Conservation (phyloP, 2,888 invertebrate genomes). For the Atherix ibis region DNA sequence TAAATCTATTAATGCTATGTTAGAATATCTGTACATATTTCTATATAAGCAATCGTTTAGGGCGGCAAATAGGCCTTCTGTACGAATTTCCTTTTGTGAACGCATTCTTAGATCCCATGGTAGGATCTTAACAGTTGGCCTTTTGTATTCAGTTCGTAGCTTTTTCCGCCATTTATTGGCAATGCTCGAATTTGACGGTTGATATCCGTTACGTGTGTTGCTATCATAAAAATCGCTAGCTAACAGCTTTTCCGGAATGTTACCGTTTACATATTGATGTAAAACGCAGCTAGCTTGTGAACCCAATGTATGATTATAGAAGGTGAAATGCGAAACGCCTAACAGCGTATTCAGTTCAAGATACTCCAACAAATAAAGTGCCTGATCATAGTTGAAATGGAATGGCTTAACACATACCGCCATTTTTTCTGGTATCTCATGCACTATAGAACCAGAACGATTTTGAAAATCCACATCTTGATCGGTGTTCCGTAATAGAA, state of each 20-base stretch:
- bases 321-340: conserved; percentile 74
- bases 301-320: conserved; percentile 82
- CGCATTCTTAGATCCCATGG: conserved; percentile 63
- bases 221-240: conserved; percentile 19
- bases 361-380: conserved; percentile 73
- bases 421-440: conserved; percentile 36
- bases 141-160: conserved; percentile 17
- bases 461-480: conserved; percentile 27
- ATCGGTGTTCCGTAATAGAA: conserved; percentile 45
- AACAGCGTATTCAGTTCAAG: conserved; percentile 71
- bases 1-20: conserved; percentile 70
- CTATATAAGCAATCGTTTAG: conserved; percentile 87
- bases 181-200: neutral
- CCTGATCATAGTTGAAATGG: conserved; percentile 76
- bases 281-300: conserved; percentile 61
- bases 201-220: neutral
- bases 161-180: neutral
- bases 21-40: conserved; percentile 69
- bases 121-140: conserved; percentile 28
- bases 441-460: conserved; percentile 18
- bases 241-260: conserved; percentile 25
- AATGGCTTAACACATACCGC: conserved; percentile 83
- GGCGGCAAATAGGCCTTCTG: conserved; percentile 82
- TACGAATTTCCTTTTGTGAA: conserved; percentile 80
- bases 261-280: conserved; percentile 38